Conservation (phyloP, 2,888 invertebrate species). For the Drosophila helvetica region DNA sequence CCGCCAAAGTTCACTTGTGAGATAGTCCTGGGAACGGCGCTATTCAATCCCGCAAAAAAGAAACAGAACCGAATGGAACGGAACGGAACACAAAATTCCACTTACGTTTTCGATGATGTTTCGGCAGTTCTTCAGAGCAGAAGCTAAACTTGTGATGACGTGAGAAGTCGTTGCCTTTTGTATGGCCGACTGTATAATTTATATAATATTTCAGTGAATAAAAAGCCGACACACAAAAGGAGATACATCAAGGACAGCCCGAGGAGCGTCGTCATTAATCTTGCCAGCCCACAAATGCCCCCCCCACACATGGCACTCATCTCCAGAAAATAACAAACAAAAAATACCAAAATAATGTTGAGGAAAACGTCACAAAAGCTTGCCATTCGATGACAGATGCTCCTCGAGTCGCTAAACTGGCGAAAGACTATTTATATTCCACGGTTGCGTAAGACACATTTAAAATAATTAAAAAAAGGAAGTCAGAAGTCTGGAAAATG, state of each 20-base stretch:
- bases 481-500: background rate
- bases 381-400: background rate
- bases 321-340: background rate
- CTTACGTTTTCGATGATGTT: conserved; percentile 33
- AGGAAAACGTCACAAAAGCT: background rate
- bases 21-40: background rate
- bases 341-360: conserved; percentile 20
- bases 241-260: conserved; percentile 30
- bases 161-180: conserved; percentile 20
- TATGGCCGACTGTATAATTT: conserved; percentile 62
- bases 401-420: conserved; percentile 21
- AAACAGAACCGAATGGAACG: background rate
- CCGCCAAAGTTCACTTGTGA: conserved; percentile 25
- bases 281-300: conserved; percentile 28
- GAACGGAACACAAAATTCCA: conserved; percentile 40
- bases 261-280: conserved; percentile 46
- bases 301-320: conserved; percentile 36
- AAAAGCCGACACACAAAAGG: conserved; percentile 15
- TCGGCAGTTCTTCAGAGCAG: conserved; percentile 9
- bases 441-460: conserved; percentile 5
- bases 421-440: conserved; percentile 32
- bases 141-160: conserved; percentile 16
- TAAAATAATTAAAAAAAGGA: conserved; percentile 31
- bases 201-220: conserved; percentile 55
- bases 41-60: conserved; percentile 17